Conservation (phyloP, 2,888 invertebrate genomes). For the Mimumesa dahlbomi region DNA sequence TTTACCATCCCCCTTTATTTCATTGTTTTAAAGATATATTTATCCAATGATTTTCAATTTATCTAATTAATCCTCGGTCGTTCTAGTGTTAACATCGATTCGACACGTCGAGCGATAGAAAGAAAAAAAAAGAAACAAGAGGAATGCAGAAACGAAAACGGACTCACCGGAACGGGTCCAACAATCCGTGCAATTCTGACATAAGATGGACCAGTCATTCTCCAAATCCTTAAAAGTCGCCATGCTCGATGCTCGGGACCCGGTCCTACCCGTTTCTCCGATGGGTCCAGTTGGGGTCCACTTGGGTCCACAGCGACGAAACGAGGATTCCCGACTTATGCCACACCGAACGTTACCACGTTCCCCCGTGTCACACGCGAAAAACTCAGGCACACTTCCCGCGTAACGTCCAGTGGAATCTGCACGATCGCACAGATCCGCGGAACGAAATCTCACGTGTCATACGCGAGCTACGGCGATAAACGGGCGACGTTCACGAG, state of each 20-base stretch:
- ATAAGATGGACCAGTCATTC: conserved; percentile 85
- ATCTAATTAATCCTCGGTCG: too few relatives aligned
- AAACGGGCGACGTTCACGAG: conserved; percentile 11
- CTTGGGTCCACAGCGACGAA: conserved; percentile 8
- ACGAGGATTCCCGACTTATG: conserved; percentile 17
- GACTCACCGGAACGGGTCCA: conserved; percentile 85
- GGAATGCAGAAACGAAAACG: too few relatives aligned
- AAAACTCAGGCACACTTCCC: conserved; percentile 25
- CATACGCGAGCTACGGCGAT: conserved; percentile 9
- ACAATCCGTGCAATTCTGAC: conserved; percentile 84
- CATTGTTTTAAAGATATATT: too few relatives aligned
- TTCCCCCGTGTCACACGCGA: conserved; percentile 6
- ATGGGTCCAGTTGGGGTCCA: too few relatives aligned
- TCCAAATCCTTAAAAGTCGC: conserved; percentile 85
- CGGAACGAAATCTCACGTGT: conserved; percentile 6
- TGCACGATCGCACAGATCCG: too few relatives aligned
- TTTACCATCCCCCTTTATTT: too few relatives aligned
- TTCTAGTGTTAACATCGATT: too few relatives aligned
- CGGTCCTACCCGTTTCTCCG: conserved; percentile 18
- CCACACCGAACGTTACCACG: conserved; percentile 4
- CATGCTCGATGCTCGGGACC: conserved; percentile 77
- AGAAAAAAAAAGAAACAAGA: too few relatives aligned
- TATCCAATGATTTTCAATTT: too few relatives aligned
- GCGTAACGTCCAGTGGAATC: conserved; percentile 28
- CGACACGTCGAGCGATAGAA: too few relatives aligned